Evolutionary conservation across 2,113 vertebrate species (phyloP).

Genomic region (Hyperopisus bebe): DNA sequence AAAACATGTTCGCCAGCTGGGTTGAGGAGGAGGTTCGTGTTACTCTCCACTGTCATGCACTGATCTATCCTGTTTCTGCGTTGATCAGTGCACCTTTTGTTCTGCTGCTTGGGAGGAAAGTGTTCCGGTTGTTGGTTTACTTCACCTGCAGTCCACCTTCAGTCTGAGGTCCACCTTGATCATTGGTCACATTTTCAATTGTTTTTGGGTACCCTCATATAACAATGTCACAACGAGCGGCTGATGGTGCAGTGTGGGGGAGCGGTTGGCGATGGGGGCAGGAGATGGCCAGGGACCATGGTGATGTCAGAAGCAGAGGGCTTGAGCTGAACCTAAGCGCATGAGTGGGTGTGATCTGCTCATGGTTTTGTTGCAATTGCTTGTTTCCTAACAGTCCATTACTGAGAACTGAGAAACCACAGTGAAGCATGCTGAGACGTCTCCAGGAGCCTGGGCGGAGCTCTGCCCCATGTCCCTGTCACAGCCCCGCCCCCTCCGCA

Average conservation of each 20-base stretch:
- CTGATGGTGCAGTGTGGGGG: not conserved
- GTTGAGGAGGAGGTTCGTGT: not conserved
- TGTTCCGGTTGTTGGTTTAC: not conserved
- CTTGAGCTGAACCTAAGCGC: not conserved
- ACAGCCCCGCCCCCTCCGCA: slow-evolving; percentile 3
- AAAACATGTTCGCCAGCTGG: not conserved
- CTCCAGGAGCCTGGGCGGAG: not conserved
- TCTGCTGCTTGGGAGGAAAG: not conserved
- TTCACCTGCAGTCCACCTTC: not conserved
- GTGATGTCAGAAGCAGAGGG: not conserved
- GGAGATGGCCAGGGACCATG: not conserved
- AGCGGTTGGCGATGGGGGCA: not conserved
- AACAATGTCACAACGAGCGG: not conserved
- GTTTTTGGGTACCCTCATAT: not conserved
- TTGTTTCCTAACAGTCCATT: not conserved
- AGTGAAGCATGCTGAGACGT: not conserved
- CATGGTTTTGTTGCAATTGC: not conserved
- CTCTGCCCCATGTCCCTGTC: slow-evolving; percentile 14
- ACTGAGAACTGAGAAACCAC: not conserved
- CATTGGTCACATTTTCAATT: not conserved
- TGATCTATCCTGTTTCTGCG: not conserved
- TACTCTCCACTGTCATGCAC: not conserved
- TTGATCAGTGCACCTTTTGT: not conserved
- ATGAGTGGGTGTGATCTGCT: not conserved
- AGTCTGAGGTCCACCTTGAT: not conserved